Evolutionary conservation across 1,140 invertebrate genomes (phyloP).

Genomic region (Tenebrio molitor): DNA sequence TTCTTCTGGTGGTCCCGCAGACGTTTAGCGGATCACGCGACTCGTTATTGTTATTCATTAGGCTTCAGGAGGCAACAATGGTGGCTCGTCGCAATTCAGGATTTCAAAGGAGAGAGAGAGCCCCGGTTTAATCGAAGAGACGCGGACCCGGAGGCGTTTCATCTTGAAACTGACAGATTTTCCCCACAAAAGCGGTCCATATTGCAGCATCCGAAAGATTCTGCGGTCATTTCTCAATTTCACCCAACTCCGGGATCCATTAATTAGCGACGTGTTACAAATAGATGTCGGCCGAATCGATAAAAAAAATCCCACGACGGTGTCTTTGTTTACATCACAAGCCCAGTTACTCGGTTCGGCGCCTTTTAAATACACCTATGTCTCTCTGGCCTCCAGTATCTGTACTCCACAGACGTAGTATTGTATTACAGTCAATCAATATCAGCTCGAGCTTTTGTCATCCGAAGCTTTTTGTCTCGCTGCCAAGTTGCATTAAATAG

Average conservation of each 20-base stretch:
- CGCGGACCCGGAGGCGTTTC: constrained; percentile 13
- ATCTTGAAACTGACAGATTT: constrained; percentile 40
- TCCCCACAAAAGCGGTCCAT: constrained; percentile 26
- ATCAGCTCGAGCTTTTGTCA: constrained; percentile 49
- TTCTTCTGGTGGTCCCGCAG: background rate
- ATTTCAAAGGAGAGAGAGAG: constrained; percentile 8
- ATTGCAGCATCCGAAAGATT: constrained; percentile 22
- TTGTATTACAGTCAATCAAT: constrained; percentile 54
- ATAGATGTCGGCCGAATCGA: constrained; percentile 8
- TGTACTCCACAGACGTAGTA: constrained; percentile 47
- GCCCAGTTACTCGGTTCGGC: constrained; percentile 47
- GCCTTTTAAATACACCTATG: constrained; percentile 50
- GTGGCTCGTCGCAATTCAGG: constrained; percentile 14
- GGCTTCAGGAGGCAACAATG: constrained; percentile 1
- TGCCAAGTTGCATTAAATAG: constrained; percentile 53
- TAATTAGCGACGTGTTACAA: constrained; percentile 42
- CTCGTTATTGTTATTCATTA: constrained; percentile 35
- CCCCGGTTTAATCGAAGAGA: constrained; percentile 10
- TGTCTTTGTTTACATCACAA: constrained; percentile 47
- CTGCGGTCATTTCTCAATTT: constrained; percentile 35
- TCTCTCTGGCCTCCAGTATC: constrained; percentile 44
- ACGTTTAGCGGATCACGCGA: constrained; percentile 1
- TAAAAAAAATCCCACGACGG: constrained; percentile 23
- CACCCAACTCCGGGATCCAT: constrained; percentile 12
- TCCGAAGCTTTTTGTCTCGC: constrained; percentile 50